A percentile compares a stretch with the other conserved stretches of the same genome.
Evolutionary conservation across 2,888 invertebrate genomes (phyloP).

Genomic region (Pecten maximus): DNA sequence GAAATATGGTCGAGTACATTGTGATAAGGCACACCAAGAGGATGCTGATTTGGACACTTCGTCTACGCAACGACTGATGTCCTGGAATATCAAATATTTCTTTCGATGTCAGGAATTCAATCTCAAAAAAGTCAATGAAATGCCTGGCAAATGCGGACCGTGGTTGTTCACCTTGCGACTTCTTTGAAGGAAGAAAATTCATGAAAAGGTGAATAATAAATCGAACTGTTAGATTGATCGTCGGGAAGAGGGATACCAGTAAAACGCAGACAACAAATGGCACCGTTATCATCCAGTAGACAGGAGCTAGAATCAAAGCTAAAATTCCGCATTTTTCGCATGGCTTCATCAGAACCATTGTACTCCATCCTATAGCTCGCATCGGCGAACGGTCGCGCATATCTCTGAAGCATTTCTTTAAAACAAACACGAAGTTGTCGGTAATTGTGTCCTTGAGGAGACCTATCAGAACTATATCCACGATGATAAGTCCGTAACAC

Average conservation of each 20-base stretch:
- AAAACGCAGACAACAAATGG: slow-evolving; percentile 68
- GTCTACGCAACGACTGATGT: background rate
- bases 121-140: slow-evolving; percentile 34
- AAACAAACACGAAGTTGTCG: slow-evolving; percentile 64
- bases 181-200: slow-evolving; percentile 63
- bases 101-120: slow-evolving; percentile 38
- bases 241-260: slow-evolving; percentile 76
- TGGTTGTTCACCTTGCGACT: background rate
- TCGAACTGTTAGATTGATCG: slow-evolving; percentile 73
- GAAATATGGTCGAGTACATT: slow-evolving; percentile 71
- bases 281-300: slow-evolving; percentile 70
- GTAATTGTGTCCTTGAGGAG: slow-evolving; percentile 58
- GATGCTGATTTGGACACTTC: slow-evolving; percentile 61
- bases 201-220: slow-evolving; percentile 70
- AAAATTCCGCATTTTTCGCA: slow-evolving; percentile 73
- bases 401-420: slow-evolving; percentile 70
- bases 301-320: slow-evolving; percentile 70
- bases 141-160: slow-evolving; percentile 8
- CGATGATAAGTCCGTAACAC: slow-evolving; percentile 72
- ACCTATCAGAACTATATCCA: slow-evolving; percentile 69
- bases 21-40: slow-evolving; percentile 68
- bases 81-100: slow-evolving; percentile 24
- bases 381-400: slow-evolving; percentile 65
- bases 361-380: slow-evolving; percentile 63
- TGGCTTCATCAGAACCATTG: slow-evolving; percentile 72